Evolutionary conservation across 2,113 vertebrate species (phyloP).

Genomic region (Globicephala melas): DNA sequence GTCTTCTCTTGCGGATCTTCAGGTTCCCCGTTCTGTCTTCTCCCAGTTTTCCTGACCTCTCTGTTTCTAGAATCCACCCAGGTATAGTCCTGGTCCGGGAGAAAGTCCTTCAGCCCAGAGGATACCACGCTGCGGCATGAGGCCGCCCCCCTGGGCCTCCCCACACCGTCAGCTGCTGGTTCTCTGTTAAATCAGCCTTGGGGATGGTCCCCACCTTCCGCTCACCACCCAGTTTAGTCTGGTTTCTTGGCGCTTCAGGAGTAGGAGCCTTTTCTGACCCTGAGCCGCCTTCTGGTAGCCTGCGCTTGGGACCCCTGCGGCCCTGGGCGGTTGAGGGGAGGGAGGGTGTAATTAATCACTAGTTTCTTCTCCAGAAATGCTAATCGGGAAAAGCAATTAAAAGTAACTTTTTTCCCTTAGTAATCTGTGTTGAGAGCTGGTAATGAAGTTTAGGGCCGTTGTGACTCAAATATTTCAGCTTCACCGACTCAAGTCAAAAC

Average conservation of each 20-base stretch:
- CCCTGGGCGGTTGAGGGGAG: conserved; percentile 44
- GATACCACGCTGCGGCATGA: not conserved
- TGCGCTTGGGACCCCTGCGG: not conserved
- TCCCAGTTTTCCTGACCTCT: not conserved
- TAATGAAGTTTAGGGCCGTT: conserved; percentile 87
- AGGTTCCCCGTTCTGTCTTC: not conserved
- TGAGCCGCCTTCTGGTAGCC: not conserved
- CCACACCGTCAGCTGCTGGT: not conserved
- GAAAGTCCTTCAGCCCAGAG: not conserved
- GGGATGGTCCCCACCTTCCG: not conserved
- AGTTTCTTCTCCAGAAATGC: conserved; percentile 84
- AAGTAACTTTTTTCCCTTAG: conserved; percentile 85
- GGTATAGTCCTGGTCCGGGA: not conserved
- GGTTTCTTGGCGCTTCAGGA: not conserved
- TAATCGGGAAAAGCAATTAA: conserved; percentile 88
- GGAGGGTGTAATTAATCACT: conserved; percentile 79
- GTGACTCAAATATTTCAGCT: conserved; percentile 85
- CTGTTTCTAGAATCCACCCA: not conserved
- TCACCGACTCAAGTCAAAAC: conserved; percentile 84
- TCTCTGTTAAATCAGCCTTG: not conserved
- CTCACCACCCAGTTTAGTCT: fast-evolving
- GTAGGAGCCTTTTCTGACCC: not conserved
- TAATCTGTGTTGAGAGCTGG: conserved; percentile 86
- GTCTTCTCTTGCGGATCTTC: not conserved
- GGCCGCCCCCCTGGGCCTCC: fast-evolving